Evolutionary conservation across 2,888 invertebrate genomes (phyloP).

Genomic region (Pristionchus entomophagus): DNA sequence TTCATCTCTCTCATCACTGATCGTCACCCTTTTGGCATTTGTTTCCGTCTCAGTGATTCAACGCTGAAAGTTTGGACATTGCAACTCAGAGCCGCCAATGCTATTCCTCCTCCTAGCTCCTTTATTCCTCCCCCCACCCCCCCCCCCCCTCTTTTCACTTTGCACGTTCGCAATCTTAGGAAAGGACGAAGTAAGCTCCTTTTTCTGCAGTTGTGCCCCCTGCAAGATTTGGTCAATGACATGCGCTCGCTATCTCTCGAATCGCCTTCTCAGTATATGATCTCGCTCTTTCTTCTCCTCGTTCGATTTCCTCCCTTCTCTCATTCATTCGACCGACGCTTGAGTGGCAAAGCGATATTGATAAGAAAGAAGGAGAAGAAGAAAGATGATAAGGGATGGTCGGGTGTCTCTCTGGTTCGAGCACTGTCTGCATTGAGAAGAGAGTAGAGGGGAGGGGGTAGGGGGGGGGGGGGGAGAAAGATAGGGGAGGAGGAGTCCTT

Average conservation of each 20-base stretch:
- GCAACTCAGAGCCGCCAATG: background rate
- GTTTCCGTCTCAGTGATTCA: constrained; percentile 10
- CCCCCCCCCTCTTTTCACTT: too few species aligned
- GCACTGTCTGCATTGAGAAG: background rate
- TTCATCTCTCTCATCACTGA: background rate
- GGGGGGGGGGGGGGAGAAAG: background rate
- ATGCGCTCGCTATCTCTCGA: background rate
- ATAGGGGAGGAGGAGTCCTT: constrained; percentile 8
- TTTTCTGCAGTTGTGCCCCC: background rate
- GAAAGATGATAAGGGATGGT: background rate
- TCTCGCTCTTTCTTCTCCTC: background rate
- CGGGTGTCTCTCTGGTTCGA: background rate
- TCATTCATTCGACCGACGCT: background rate
- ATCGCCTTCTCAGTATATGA: background rate
- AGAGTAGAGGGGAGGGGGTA: background rate
- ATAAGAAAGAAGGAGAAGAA: background rate
- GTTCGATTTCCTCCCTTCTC: background rate
- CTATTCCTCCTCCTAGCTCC: too few species aligned
- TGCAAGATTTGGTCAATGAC: too few species aligned
- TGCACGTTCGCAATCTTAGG: background rate
- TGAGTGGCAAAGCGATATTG: constrained; percentile 25
- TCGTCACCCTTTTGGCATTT: constrained; percentile 4
- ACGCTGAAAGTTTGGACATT: constrained; percentile 2
- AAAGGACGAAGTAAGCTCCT: background rate
- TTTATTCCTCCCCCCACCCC: background rate